Evolutionary conservation across 2,797 vertebrate genomes (phyloP), one percentile per base, ranked within the genome.

Genomic region (Acipenser ruthenus): DNA sequence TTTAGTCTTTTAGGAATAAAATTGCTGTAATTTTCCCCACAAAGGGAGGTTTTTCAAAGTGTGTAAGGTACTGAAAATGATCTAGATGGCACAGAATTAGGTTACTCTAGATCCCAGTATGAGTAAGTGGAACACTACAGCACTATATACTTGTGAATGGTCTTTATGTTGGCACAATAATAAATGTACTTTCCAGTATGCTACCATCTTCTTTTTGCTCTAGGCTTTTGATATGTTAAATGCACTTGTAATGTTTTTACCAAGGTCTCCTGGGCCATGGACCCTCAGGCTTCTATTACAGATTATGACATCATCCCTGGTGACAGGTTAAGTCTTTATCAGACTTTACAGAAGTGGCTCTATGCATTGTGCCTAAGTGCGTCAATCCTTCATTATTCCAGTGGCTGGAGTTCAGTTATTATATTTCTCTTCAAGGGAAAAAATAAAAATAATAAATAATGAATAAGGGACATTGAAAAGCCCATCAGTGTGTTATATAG

Each of bases 281-380:
- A 3, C 55, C 55, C 55, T 58, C 55, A n/a, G 13, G 55, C 55
- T 58, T 58, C 55, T n/a, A 58, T 58, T 58, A 58, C 55, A 58
- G 55, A 12, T 58, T 11, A 12, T 58, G 55, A 58, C 55, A 58
- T 11, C 55, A 7, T 58, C 13, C 55, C 55, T 58, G 55, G 55
- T 58, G 7, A 15, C 11, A 58, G 55, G 55, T 58, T 58, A 56
- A 56, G 55, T 56, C 55, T 58, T 58, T 58, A 58, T 58, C 55
- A 58, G 55, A 13, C 55, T 11, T 11, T 58, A 58, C 55, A 58
- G 12, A 11, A 58, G 23, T 58, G 55, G 13, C 12, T 58, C 55
- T 10, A 13, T 58, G 55, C 55, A 11, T 13, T n/a, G 6, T 8
- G 55, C 12, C 55, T 58, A n/a, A 58, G 9, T 58, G 55, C 13